Evolutionary conservation across 2,113 vertebrate species (phyloP).

Genomic region (Todiramphus chloris): DNA sequence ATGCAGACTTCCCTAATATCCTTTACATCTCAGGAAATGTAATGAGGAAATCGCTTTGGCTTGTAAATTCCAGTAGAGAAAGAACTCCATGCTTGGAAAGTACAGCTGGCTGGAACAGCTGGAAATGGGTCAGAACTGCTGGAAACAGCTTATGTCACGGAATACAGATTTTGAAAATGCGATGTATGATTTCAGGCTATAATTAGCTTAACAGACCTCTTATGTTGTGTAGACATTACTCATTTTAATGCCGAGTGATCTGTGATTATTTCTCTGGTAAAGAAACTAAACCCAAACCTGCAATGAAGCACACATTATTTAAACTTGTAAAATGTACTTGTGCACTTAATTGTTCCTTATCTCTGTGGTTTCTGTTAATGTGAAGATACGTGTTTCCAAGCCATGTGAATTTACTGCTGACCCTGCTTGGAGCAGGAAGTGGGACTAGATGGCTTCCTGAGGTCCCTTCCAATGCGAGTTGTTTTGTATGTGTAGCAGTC

Average conservation of each 20-base stretch:
- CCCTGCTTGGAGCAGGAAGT: not conserved
- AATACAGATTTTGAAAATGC: not conserved
- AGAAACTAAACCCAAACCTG: not conserved
- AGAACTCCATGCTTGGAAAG: not conserved
- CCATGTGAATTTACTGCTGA: not conserved
- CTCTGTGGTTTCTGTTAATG: not conserved
- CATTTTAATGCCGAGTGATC: not conserved
- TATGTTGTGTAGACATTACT: not conserved
- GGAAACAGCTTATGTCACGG: not conserved
- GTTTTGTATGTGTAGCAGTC: not conserved
- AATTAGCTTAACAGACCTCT: not conserved
- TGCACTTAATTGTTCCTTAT: not conserved
- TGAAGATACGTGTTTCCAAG: not conserved
- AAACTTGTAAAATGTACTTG: not conserved
- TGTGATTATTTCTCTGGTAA: not conserved
- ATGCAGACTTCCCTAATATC: not conserved
- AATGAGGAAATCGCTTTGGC: not conserved
- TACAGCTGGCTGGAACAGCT: not conserved
- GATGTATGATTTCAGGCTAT: not conserved
- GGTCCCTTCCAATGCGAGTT: not conserved
- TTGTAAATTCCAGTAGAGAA: not conserved
- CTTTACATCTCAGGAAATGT: slow-evolving; percentile 3
- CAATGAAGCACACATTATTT: not conserved
- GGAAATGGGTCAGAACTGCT: not conserved
- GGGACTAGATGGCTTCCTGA: not conserved